These are phyloP conservation scores for Chelonoidis abingdonii DNA, from an alignment of 2,113 vertebrate species.

Conservation along the genomic window DNA sequence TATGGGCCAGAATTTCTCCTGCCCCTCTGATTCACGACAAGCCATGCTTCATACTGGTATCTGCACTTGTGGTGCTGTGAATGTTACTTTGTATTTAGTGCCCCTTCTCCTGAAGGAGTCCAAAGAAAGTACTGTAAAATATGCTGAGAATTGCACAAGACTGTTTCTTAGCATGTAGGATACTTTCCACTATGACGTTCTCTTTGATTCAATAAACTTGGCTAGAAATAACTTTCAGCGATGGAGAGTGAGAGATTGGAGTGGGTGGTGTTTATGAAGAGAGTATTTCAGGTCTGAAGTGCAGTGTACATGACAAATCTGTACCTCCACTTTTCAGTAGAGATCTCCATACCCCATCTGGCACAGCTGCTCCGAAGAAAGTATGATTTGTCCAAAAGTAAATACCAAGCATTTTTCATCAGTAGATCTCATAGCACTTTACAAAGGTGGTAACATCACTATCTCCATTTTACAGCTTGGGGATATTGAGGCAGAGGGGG, in stretches of 20 bases:
- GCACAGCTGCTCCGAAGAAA: too few relatives aligned
- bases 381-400: too few relatives aligned
- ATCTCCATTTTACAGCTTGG: too few relatives aligned
- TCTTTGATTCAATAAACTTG: not conserved
- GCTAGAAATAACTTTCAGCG: not conserved
- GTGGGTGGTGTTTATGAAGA: not conserved
- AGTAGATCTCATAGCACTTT: too few relatives aligned
- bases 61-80: not conserved
- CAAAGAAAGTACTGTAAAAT: not conserved
- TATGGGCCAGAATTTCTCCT: not conserved
- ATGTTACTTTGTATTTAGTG: not conserved
- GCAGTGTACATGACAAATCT: not conserved
- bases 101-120: not conserved
- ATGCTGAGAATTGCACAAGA: not conserved
- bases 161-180: not conserved
- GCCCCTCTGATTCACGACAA: accelerated
- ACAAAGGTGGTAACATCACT: too few relatives aligned
- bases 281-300: not conserved
- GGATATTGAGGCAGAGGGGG: too few relatives aligned
- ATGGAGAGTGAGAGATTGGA: not conserved
- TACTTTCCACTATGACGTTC: not conserved
- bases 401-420: too few relatives aligned
- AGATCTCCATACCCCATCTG: not conserved
- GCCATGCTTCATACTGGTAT: not conserved
- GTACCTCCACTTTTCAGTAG: not conserved